phyloP scores from a whole-genome alignment of 2,888 invertebrate species.

The Drosophila neutralis region DNA sequence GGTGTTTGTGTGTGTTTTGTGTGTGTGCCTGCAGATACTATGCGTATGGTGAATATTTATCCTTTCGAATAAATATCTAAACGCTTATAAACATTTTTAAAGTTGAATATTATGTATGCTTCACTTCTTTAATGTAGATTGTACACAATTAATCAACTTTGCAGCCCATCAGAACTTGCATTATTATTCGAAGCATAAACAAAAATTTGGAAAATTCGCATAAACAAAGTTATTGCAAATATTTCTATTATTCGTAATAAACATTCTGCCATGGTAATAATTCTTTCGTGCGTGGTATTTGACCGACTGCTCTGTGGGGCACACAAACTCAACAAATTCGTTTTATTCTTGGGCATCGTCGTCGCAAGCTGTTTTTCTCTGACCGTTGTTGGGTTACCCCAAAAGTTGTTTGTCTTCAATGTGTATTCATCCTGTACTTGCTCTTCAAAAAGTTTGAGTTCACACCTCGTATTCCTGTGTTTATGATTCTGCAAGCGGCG shows the following conservation, averaged over 20 bases:
- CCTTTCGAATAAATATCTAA: not conserved
- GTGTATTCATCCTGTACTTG: not conserved
- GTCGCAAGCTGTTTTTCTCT: constrained; percentile 1
- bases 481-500: constrained; percentile 72
- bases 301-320: constrained; percentile 62
- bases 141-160: constrained; percentile 6
- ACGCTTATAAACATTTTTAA: not conserved
- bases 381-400: constrained; percentile 1
- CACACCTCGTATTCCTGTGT: constrained; percentile 38
- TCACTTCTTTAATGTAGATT: no score
- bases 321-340: constrained; percentile 29
- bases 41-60: not conserved
- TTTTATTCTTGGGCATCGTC: not conserved
- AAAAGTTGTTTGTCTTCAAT: constrained; percentile 2
- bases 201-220: constrained; percentile 49
- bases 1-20: not conserved
- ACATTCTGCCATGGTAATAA: constrained; percentile 65
- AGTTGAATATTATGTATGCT: not conserved
- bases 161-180: constrained; percentile 7
- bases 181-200: constrained; percentile 33
- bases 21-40: not conserved
- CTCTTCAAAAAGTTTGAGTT: not conserved
- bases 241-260: constrained; percentile 58
- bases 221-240: constrained; percentile 56
- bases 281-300: constrained; percentile 37